These are phyloP conservation scores for Diadegma fenestrale DNA, from an alignment of 2,888 invertebrate species.

Conservation along the genomic window DNA sequence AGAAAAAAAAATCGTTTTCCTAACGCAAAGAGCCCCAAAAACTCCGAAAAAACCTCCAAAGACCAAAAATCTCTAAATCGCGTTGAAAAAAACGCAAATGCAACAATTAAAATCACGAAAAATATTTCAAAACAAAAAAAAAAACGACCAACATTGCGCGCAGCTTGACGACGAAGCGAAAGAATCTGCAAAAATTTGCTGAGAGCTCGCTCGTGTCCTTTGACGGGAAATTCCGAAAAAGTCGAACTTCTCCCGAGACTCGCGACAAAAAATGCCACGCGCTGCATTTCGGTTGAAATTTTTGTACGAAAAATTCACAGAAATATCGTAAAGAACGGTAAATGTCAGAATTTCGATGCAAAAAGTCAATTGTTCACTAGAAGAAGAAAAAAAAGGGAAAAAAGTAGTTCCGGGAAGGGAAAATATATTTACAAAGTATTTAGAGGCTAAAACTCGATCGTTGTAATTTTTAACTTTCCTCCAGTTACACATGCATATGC, in stretches of 20 bases:
- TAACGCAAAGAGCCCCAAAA: too few species aligned
- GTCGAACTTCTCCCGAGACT: too few species aligned
- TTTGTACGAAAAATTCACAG: not conserved
- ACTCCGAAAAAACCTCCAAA: too few species aligned
- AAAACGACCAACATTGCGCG: too few species aligned
- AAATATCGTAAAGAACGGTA: not conserved
- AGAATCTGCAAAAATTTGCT: too few species aligned
- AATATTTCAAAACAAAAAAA: too few species aligned
- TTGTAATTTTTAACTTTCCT: conserved; percentile 46
- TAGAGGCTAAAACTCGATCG: conserved; percentile 30
- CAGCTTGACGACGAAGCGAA: too few species aligned
- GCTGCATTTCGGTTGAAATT: not conserved
- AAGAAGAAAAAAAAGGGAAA: not conserved
- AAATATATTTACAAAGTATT: conserved; percentile 8
- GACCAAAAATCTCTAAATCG: too few species aligned
- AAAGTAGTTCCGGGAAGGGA: not conserved
- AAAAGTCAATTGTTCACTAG: not conserved
- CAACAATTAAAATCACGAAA: too few species aligned
- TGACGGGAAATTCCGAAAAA: too few species aligned
- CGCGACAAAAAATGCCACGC: not conserved
- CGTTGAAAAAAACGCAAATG: too few species aligned
- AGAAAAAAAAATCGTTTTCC: not conserved
- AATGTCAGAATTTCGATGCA: not conserved
- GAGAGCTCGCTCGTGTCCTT: too few species aligned
- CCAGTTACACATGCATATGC: not conserved